phyloP scores from a whole-genome alignment of 2,888 invertebrate genomes.

The Barypeithes pellucidus region DNA sequence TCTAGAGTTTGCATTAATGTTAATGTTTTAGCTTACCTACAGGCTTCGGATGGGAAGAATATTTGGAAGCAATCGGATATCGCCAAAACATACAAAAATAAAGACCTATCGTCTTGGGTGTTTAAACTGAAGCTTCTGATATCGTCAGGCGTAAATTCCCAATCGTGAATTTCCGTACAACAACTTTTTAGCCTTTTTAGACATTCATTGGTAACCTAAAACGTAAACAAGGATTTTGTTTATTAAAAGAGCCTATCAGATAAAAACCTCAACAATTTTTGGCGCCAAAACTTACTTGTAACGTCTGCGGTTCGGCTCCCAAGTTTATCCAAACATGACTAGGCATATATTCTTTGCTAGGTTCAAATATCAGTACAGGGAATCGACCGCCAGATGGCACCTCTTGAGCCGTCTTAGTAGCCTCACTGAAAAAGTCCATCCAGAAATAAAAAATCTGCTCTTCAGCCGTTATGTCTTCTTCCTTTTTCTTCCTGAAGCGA shows the following conservation, averaged over 20 bases:
- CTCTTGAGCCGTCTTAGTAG: slow-evolving; percentile 86
- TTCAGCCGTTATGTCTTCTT: slow-evolving; percentile 84
- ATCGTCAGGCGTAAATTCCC: slow-evolving; percentile 93
- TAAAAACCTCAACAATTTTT: too few relatives aligned
- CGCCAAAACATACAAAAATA: slow-evolving; percentile 97
- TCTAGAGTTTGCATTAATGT: neutral
- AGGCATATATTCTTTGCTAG: slow-evolving; percentile 94
- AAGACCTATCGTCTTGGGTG: slow-evolving; percentile 95
- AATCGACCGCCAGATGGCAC: slow-evolving; percentile 84
- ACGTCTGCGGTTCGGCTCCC: slow-evolving; percentile 93
- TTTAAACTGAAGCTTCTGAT: slow-evolving; percentile 94
- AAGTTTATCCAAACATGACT: slow-evolving; percentile 96
- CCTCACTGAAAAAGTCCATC: slow-evolving; percentile 99
- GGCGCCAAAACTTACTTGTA: slow-evolving; percentile 72
- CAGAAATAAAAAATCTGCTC: slow-evolving; percentile 94
- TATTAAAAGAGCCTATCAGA: too few relatives aligned
- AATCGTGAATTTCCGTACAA: slow-evolving; percentile 92
- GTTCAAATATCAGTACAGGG: slow-evolving; percentile 93
- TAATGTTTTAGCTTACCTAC: slow-evolving; percentile 71
- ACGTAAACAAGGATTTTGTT: slow-evolving; percentile 19
- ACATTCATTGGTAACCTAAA: slow-evolving; percentile 80
- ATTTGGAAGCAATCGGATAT: slow-evolving; percentile 99
- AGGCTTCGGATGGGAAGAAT: slow-evolving; percentile 92
- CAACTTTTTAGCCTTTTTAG: slow-evolving; percentile 82
- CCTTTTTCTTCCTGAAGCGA: slow-evolving; percentile 87